A percentile compares a stretch with the other conserved stretches of the same genome.
These are phyloP conservation scores for Cervus canadensis DNA, from an alignment of 2,113 vertebrate species.

Conservation along the genomic window DNA sequence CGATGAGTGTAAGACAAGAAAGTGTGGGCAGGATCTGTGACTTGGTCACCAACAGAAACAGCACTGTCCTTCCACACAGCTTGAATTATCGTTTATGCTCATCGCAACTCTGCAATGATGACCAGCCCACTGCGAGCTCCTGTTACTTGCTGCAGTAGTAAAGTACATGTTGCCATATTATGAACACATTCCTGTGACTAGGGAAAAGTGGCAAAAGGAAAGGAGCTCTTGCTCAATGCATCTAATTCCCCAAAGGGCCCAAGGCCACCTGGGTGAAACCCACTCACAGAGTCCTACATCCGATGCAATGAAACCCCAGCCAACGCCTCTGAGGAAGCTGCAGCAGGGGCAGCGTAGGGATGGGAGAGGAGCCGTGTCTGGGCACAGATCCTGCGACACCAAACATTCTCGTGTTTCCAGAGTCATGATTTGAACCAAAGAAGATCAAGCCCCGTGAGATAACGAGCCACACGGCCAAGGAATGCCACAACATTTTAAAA, in stretches of 20 bases:
- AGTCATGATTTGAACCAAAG: neutral
- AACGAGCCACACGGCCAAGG: neutral
- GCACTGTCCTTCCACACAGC: neutral
- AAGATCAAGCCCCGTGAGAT: neutral
- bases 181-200: neutral
- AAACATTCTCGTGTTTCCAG: neutral
- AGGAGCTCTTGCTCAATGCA: neutral
- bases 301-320: neutral
- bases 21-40: neutral
- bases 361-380: accelerated
- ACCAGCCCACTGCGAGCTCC: neutral
- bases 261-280: neutral
- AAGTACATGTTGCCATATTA: neutral
- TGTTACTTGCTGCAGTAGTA: neutral
- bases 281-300: neutral
- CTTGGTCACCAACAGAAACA: neutral
- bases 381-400: neutral
- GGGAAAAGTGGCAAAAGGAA: neutral
- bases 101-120: neutral
- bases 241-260: neutral
- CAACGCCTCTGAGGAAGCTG: neutral
- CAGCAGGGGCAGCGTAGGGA: accelerated
- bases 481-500: neutral
- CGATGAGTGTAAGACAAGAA: neutral
- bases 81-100: neutral